These are phyloP conservation scores for Enteromius treurensis DNA, from an alignment of 2,797 vertebrate species.

Conservation along the genomic window DNA sequence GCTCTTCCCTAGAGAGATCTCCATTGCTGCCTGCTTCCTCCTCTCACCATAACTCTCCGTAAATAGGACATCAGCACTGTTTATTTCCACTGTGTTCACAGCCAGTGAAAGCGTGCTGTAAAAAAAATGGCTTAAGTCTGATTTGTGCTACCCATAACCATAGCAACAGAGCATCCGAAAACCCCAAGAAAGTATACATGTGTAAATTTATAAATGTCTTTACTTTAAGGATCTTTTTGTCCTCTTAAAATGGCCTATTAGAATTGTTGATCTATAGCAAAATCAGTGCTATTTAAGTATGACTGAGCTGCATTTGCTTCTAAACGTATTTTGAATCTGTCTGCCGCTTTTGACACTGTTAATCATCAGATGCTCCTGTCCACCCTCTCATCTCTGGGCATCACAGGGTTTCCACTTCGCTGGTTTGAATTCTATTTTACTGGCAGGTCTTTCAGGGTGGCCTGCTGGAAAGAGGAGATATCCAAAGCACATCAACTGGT, in stretches of 20 bases:
- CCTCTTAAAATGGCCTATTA: not conserved
- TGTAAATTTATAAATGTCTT: not conserved
- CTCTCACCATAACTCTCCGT: conserved; percentile 58
- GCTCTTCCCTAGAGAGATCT: conserved; percentile 50
- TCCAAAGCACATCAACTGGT: too few species aligned
- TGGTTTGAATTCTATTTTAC: too few species aligned
- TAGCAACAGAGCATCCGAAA: conserved; percentile 66
- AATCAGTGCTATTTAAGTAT: not conserved
- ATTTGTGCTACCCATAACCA: conserved; percentile 68
- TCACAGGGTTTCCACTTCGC: too few species aligned
- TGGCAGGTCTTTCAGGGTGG: too few species aligned
- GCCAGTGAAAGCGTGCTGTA: conserved; percentile 59
- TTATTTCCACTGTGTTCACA: conserved; percentile 71
- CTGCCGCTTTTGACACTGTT: too few species aligned
- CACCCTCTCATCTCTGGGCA: too few species aligned
- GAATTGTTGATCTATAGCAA: not conserved
- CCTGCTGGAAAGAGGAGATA: too few species aligned
- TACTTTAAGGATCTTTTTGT: not conserved
- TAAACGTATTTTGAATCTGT: not conserved
- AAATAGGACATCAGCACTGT: conserved; percentile 73
- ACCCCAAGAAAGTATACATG: not conserved
- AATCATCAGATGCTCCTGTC: too few species aligned
- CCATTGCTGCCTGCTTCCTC: conserved; percentile 41
- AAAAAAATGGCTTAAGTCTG: conserved; percentile 65
- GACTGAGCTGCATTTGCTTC: not conserved